These are phyloP conservation scores for Cladopsammia gracilis DNA, from an alignment of 64 coral and sea anemone species.

Conservation along the genomic window DNA sequence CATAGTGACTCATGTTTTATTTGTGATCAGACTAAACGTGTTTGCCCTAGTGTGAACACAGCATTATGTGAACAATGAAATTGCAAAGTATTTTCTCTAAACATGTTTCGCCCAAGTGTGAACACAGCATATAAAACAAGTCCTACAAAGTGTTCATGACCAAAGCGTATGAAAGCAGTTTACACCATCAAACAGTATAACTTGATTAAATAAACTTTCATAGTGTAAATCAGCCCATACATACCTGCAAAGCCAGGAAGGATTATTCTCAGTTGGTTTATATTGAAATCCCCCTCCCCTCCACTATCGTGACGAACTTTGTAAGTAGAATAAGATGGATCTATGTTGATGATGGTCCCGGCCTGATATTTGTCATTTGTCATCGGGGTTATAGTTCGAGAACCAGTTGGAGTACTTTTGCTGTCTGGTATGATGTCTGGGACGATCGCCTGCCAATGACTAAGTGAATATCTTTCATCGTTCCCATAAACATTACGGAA, in stretches of 20 bases:
- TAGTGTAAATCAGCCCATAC: not conserved
- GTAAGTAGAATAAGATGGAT: not conserved
- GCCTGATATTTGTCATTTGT: not conserved
- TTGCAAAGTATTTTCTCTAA: too few species aligned
- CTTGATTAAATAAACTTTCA: too few species aligned
- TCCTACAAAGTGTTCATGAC: too few species aligned
- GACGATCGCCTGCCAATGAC: not conserved
- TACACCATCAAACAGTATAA: too few species aligned
- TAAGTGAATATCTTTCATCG: not conserved
- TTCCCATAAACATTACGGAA: not conserved
- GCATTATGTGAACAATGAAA: too few species aligned
- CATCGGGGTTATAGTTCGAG: not conserved
- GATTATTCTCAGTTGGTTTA: not conserved
- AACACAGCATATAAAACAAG: too few species aligned
- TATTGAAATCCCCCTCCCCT: not conserved
- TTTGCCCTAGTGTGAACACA: too few species aligned
- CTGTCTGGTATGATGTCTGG: not conserved
- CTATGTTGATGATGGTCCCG: not conserved
- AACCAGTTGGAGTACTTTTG: not conserved
- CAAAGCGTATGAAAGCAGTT: too few species aligned
- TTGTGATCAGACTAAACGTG: too few species aligned
- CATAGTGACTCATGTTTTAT: too few species aligned
- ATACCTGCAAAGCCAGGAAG: not conserved
- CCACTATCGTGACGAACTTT: not conserved
- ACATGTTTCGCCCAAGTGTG: too few species aligned